Evolutionary conservation across 2,113 vertebrate genomes (phyloP).

Genomic region (Galeopterus variegatus): DNA sequence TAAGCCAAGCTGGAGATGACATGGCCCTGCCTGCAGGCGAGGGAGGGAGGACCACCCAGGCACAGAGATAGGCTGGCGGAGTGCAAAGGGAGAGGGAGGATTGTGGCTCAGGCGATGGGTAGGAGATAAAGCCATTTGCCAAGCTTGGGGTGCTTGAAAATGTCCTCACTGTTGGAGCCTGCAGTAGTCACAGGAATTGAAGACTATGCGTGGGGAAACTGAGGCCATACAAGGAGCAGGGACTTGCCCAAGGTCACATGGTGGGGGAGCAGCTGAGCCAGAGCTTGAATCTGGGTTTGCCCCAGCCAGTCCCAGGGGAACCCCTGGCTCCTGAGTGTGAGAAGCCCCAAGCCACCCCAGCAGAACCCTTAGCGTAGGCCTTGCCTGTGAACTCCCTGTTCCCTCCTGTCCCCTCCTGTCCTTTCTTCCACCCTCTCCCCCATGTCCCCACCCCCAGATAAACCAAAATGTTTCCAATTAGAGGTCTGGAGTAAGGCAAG

Average conservation of each 20-base stretch:
- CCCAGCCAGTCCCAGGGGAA: not conserved
- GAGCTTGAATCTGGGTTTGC: not conserved
- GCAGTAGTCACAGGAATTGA: not conserved
- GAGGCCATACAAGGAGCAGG: not conserved
- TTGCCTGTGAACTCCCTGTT: slow-evolving; percentile 73
- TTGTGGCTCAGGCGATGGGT: not conserved
- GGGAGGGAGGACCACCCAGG: not conserved
- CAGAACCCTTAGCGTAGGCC: not conserved
- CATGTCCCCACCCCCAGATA: slow-evolving; percentile 63
- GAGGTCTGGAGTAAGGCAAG: slow-evolving; percentile 63
- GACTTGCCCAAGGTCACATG: not conserved
- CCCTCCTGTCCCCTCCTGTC: slow-evolving; percentile 82
- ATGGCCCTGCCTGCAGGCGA: not conserved
- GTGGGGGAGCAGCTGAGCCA: not conserved
- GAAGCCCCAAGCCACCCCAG: not conserved
- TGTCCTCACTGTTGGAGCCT: not conserved
- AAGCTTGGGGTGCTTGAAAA: not conserved
- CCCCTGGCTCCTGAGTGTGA: not conserved
- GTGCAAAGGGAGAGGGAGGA: not conserved
- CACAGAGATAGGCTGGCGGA: not conserved
- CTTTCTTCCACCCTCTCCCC: slow-evolving; percentile 75
- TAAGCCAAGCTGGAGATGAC: not conserved
- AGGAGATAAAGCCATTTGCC: not conserved
- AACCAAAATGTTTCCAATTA: slow-evolving; percentile 85
- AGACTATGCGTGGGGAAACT: not conserved